Percentiles rank a stretch among this genome's conserved stretches.
Conservation (phyloP, 2,113 vertebrate species). For the Phylloscopus trochilus region DNA sequence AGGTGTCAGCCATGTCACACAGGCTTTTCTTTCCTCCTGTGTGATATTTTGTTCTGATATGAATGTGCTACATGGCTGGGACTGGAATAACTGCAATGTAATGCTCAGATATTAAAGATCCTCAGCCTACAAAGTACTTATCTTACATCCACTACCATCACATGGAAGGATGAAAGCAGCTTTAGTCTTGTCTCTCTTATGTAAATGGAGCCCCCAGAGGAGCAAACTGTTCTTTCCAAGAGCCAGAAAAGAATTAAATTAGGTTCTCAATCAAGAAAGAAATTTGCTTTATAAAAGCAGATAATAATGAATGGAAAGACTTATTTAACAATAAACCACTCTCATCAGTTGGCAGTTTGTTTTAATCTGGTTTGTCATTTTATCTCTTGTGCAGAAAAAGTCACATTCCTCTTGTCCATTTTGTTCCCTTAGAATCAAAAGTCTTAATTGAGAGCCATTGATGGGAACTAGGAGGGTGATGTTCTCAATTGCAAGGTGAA, state of each 20-base stretch:
- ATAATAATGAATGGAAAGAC: background rate
- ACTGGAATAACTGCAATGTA: background rate
- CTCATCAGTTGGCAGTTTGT: background rate
- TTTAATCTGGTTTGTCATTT: background rate
- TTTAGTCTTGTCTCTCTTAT: background rate
- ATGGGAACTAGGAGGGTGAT: background rate
- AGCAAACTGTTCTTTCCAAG: background rate
- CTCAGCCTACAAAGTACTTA: background rate
- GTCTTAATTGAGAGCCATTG: background rate
- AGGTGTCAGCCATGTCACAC: background rate
- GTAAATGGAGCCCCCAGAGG: background rate
- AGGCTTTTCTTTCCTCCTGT: background rate
- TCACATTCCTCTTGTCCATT: background rate
- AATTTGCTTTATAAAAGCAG: constrained; percentile 10
- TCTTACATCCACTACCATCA: background rate
- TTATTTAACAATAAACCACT: background rate
- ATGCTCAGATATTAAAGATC: background rate
- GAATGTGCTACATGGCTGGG: background rate
- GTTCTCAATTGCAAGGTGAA: background rate
- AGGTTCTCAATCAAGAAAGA: background rate
- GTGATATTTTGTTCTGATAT: background rate
- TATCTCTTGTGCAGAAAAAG: background rate
- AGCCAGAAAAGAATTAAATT: background rate
- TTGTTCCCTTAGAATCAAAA: background rate
- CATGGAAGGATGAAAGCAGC: background rate